Percentiles rank a stretch among this genome's conserved stretches.
phyloP scores from a whole-genome alignment of 2,113 vertebrate genomes.

The Panurus biarmicus region DNA sequence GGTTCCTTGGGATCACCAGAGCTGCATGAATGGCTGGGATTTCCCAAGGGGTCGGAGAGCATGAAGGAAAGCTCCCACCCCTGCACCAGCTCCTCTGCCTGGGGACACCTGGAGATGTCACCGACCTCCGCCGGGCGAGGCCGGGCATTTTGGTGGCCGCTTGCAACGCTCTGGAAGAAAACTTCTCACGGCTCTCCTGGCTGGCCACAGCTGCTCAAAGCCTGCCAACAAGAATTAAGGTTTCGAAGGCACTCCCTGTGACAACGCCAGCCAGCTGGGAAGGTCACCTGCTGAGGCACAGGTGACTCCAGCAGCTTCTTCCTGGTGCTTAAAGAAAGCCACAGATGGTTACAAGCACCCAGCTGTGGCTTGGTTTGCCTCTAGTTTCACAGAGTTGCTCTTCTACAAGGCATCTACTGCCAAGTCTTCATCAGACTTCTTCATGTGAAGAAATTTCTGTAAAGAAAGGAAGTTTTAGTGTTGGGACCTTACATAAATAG shows the following conservation, averaged over 20 bases:
- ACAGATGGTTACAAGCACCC: background rate
- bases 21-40: background rate
- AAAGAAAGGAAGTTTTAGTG: background rate
- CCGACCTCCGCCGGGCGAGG: background rate
- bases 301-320: background rate
- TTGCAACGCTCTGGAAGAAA: background rate
- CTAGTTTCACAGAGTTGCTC: background rate
- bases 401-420: background rate
- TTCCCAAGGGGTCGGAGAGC: background rate
- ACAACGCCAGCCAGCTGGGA: background rate
- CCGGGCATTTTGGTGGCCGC: background rate
- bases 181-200: background rate
- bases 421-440: background rate
- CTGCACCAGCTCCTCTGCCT: background rate
- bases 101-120: background rate
- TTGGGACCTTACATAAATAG: background rate
- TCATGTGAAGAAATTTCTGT: background rate
- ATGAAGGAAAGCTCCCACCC: background rate
- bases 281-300: background rate
- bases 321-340: background rate
- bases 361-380: background rate
- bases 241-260: slow-evolving; percentile 19
- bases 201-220: background rate
- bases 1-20: background rate
- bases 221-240: background rate